Evolutionary conservation across 1,140 invertebrate species (phyloP).

Genomic region (Ceratitis capitata): DNA sequence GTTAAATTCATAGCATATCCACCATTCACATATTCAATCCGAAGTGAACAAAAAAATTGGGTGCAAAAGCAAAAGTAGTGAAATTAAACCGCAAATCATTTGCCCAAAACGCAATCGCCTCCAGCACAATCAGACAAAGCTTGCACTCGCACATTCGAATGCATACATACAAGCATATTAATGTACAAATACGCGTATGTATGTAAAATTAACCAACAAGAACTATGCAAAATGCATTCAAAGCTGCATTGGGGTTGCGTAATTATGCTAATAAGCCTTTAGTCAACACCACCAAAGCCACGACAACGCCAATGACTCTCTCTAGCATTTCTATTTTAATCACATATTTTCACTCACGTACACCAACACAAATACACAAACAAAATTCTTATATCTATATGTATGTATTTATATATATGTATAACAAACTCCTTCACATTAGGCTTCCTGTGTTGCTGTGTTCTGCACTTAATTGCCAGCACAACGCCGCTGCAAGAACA

Average conservation of each 20-base stretch:
- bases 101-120: neutral
- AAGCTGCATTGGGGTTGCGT: neutral
- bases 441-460: neutral
- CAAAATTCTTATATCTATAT: too few relatives aligned
- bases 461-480: constrained; percentile 24
- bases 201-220: neutral
- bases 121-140: neutral
- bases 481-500: neutral
- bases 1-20: too few relatives aligned
- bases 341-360: neutral
- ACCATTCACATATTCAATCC: neutral
- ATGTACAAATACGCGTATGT: too few relatives aligned
- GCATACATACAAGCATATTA: neutral
- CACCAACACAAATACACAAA: neutral
- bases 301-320: neutral
- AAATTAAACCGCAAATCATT: neutral
- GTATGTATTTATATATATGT: too few relatives aligned
- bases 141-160: neutral
- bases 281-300: neutral
- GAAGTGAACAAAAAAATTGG: neutral
- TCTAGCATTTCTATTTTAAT: neutral
- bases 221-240: neutral
- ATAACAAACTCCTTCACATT: neutral
- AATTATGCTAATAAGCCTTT: constrained; percentile 29
- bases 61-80: neutral